Percentiles rank a stretch among this genome's conserved stretches.
These are phyloP conservation scores for Casuarius casuarius DNA, from an alignment of 2,113 vertebrate species.

Conservation along the genomic window DNA sequence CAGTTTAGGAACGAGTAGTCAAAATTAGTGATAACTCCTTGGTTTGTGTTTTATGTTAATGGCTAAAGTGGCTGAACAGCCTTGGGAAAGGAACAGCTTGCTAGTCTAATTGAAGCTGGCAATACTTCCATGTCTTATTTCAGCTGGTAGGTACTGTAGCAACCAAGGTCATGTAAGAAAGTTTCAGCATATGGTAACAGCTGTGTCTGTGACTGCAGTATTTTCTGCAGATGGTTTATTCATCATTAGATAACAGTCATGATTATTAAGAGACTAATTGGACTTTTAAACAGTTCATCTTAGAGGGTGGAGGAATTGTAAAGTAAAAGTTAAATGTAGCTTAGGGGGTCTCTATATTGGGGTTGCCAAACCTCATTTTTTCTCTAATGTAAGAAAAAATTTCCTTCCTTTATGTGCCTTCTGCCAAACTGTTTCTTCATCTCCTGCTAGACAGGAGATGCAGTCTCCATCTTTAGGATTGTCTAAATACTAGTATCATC, in stretches of 20 bases:
- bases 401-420: not conserved
- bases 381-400: not conserved
- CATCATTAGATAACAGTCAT: slow-evolving; percentile 59
- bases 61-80: slow-evolving; percentile 63
- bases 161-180: slow-evolving; percentile 77
- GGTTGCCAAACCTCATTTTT: not conserved
- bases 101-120: slow-evolving; percentile 77
- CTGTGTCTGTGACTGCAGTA: slow-evolving; percentile 19
- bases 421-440: not conserved
- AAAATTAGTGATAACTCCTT: slow-evolving; percentile 70
- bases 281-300: slow-evolving; percentile 28
- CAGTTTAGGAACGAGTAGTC: slow-evolving; percentile 70
- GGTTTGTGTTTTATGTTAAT: slow-evolving; percentile 71
- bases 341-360: not conserved
- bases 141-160: slow-evolving; percentile 68
- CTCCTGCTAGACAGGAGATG: not conserved
- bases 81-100: slow-evolving; percentile 76
- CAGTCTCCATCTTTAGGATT: not conserved
- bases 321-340: not conserved
- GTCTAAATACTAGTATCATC: not conserved
- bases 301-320: slow-evolving; percentile 11
- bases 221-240: slow-evolving; percentile 63
- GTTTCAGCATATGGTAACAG: slow-evolving; percentile 45
- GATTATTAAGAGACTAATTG: slow-evolving; percentile 60
- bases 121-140: slow-evolving; percentile 70